Percentiles rank a stretch among this genome's conserved stretches.
phyloP scores from a whole-genome alignment of 2,888 invertebrate species.

The Andricus curvator region DNA sequence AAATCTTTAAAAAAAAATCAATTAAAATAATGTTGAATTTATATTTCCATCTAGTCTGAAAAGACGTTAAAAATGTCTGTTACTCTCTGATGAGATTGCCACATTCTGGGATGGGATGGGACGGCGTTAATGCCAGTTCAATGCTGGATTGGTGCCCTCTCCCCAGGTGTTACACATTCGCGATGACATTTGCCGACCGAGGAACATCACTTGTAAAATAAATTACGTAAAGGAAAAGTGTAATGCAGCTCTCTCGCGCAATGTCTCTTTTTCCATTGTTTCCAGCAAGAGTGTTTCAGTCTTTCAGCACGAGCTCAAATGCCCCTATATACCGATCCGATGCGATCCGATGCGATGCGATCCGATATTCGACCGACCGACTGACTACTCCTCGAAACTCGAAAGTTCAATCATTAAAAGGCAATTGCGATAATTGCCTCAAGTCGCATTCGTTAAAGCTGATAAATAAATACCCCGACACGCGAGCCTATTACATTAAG shows the following conservation, averaged over 20 bases:
- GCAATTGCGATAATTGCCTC: slow-evolving; percentile 17
- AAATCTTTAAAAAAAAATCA: too few relatives aligned
- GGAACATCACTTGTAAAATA: slow-evolving; percentile 47
- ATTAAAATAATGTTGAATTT: too few relatives aligned
- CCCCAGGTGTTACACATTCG: slow-evolving; percentile 45
- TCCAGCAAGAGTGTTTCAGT: slow-evolving; percentile 4
- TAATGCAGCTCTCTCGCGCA: slow-evolving; percentile 38
- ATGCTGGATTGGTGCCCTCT: slow-evolving; percentile 37
- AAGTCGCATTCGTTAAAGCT: slow-evolving; percentile 9
- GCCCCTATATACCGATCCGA: background rate
- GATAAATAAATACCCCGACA: slow-evolving; percentile 10
- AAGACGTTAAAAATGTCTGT: too few relatives aligned
- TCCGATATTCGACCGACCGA: background rate
- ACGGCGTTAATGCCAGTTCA: slow-evolving; percentile 52
- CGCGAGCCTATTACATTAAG: background rate
- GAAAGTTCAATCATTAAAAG: slow-evolving; percentile 19
- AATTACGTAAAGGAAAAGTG: slow-evolving; percentile 46
- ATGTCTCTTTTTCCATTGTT: background rate
- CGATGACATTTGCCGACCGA: slow-evolving; percentile 52
- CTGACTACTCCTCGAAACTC: background rate
- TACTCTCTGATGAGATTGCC: too few relatives aligned
- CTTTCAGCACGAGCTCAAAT: slow-evolving; percentile 17
- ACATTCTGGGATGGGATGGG: slow-evolving; percentile 40
- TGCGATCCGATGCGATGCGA: background rate
- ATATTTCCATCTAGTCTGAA: too few relatives aligned